phyloP scores from a whole-genome alignment of 2,888 invertebrate genomes.

The Crepidodera aurea region DNA sequence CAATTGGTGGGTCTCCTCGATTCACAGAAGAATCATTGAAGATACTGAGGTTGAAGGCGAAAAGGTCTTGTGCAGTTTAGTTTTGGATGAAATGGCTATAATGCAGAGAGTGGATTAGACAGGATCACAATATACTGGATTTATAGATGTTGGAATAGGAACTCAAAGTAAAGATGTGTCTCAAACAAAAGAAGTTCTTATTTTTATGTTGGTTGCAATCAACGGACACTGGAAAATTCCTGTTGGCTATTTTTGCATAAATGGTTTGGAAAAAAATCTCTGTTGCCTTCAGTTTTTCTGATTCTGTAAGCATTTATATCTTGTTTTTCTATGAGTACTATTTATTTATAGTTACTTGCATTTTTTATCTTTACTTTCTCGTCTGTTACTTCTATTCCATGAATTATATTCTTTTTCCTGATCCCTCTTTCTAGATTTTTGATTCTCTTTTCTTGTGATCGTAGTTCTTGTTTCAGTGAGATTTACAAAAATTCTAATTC shows the following conservation, averaged over 20 bases:
- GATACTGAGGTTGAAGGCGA: constrained; percentile 1
- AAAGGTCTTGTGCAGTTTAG: constrained; percentile 8
- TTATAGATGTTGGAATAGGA: neutral
- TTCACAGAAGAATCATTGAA: neutral
- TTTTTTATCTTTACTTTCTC: no score
- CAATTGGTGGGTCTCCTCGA: no score
- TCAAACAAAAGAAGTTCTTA: constrained; percentile 4
- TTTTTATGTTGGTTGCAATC: neutral
- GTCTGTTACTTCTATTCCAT: no score
- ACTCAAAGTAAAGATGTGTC: neutral
- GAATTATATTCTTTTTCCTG: no score
- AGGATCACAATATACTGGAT: neutral
- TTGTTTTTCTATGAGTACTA: no score
- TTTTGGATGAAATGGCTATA: constrained; percentile 6
- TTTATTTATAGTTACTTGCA: no score
- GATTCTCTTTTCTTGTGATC: no score
- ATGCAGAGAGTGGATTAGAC: neutral
- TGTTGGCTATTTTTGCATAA: constrained; percentile 2
- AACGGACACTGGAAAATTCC: constrained; percentile 12
- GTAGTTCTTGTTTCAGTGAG: no score
- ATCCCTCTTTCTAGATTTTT: no score
- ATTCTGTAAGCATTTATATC: no score
- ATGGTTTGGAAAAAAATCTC: neutral
- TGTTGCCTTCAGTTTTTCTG: no score
- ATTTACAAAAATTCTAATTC: no score